Evolutionary conservation across 2,797 vertebrate genomes (phyloP).

Genomic region (Hapalemur alaotrensis): DNA sequence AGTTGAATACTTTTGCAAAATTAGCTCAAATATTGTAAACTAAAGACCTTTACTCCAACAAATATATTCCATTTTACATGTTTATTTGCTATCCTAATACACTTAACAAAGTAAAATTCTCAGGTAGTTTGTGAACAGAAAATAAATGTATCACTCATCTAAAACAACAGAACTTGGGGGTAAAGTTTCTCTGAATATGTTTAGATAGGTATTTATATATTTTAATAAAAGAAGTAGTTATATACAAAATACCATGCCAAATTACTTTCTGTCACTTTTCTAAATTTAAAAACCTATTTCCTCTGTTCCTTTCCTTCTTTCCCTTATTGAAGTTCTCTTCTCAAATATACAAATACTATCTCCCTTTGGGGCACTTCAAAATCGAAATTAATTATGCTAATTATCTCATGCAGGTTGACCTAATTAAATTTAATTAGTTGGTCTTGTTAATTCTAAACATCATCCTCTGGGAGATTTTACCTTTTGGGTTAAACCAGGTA

Average conservation of each 20-base stretch:
- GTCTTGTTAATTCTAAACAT: slow-evolving; percentile 60
- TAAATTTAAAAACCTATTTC: neutral
- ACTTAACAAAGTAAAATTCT: neutral
- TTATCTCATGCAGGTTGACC: slow-evolving; percentile 42
- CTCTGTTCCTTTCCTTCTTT: neutral
- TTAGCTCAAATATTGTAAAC: neutral
- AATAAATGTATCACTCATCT: neutral
- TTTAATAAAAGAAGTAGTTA: neutral
- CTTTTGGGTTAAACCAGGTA: slow-evolving; percentile 26
- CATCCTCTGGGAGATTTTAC: slow-evolving; percentile 47
- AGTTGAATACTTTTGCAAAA: neutral
- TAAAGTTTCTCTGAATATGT: neutral
- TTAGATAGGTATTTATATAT: neutral
- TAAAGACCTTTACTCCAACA: neutral
- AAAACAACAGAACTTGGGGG: neutral
- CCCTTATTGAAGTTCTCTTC: neutral
- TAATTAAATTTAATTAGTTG: slow-evolving; percentile 60
- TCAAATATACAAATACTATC: neutral
- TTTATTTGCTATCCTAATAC: slow-evolving; percentile 30
- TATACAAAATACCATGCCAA: neutral
- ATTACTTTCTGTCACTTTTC: neutral
- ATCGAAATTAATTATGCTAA: slow-evolving; percentile 58
- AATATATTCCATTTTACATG: slow-evolving; percentile 31
- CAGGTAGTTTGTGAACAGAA: neutral
- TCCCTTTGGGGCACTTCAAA: slow-evolving; percentile 38